Conservation (phyloP, 2,113 vertebrate genomes). For the Megalops atlanticus region DNA sequence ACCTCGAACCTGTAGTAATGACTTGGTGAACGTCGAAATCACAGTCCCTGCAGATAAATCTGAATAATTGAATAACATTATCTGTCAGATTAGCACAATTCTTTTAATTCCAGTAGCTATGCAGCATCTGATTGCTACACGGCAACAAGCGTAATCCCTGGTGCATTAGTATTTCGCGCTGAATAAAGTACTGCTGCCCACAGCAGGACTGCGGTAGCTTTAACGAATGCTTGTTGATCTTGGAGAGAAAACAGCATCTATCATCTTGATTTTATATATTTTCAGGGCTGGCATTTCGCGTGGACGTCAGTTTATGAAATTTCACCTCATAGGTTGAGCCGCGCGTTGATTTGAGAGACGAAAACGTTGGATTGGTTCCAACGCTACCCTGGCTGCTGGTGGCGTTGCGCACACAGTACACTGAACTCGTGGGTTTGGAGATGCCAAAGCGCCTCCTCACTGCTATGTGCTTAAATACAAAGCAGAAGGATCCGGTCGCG, state of each 20-base stretch:
- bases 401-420: conserved; percentile 33
- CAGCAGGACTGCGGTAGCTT: conserved; percentile 29
- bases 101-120: conserved; percentile 27
- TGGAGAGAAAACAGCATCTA: conserved; percentile 35
- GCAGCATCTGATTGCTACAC: neutral
- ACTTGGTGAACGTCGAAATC: neutral
- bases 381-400: conserved; percentile 37
- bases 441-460: conserved; percentile 41
- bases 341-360: conserved; percentile 53
- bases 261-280: conserved; percentile 38
- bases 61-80: conserved; percentile 8
- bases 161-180: conserved; percentile 20
- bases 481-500: conserved; percentile 36
- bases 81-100: conserved; percentile 21
- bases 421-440: conserved; percentile 41
- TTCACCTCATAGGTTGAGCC: conserved; percentile 59
- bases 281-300: conserved; percentile 42
- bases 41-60: conserved; percentile 14
- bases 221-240: conserved; percentile 44
- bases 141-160: conserved; percentile 13
- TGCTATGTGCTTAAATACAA: conserved; percentile 41
- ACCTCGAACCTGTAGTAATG: neutral
- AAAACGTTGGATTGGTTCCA: conserved; percentile 44
- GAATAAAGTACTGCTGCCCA: conserved; percentile 19
- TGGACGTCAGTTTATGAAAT: conserved; percentile 56